Conservation (phyloP, 1,140 invertebrate genomes). For the Muscidifurax raptorellus region DNA sequence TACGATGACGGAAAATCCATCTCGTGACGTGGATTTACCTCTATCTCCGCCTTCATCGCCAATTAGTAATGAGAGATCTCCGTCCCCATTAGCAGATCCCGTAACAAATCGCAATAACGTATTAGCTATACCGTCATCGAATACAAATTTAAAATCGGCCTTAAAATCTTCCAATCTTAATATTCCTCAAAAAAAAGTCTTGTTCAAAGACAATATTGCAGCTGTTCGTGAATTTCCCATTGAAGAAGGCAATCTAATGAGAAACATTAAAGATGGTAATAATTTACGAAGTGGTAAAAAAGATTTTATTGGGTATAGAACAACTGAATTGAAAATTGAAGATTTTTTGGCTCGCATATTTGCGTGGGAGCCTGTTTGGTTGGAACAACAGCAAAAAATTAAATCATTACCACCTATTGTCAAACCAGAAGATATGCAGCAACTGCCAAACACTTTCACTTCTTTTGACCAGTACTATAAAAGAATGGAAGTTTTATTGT, state of each 20-base stretch:
- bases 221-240: slow-evolving; percentile 59
- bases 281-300: slow-evolving; percentile 50
- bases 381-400: slow-evolving; percentile 60
- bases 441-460: slow-evolving; percentile 54
- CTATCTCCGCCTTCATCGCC: background rate
- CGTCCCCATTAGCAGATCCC: background rate
- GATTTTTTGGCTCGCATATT: slow-evolving; percentile 63
- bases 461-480: slow-evolving; percentile 64
- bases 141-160: slow-evolving; percentile 2
- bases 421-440: slow-evolving; percentile 40
- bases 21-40: background rate
- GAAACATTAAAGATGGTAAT: slow-evolving; percentile 58
- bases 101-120: background rate
- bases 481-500: slow-evolving; percentile 56
- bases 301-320: background rate
- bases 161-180: background rate
- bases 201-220: slow-evolving; percentile 54
- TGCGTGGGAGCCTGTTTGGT: slow-evolving; percentile 65
- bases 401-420: slow-evolving; percentile 59
- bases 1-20: slow-evolving; percentile 21
- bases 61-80: background rate
- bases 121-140: background rate
- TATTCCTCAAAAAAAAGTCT: slow-evolving; percentile 41
- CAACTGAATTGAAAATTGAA: slow-evolving; percentile 56
- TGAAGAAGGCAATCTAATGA: slow-evolving; percentile 58